Percentiles rank a stretch among this genome's conserved stretches.
These are phyloP conservation scores for Tetramorium bicarinatum DNA, from an alignment of 2,888 invertebrate species.

Conservation along the genomic window DNA sequence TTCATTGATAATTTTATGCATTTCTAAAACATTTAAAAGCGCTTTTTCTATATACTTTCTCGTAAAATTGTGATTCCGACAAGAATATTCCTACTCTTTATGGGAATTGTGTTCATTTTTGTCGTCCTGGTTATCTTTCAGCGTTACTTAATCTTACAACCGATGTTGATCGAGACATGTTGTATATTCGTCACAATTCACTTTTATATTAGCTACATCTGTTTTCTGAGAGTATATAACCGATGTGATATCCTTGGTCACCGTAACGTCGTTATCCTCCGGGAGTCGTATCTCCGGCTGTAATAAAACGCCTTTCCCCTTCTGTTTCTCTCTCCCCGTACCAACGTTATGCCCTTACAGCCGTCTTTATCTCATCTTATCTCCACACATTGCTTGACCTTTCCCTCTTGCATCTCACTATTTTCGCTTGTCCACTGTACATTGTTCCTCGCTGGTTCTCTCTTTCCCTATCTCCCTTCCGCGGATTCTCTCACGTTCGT, in stretches of 20 bases:
- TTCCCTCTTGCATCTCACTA: slow-evolving; percentile 2
- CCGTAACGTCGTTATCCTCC: slow-evolving; percentile 38
- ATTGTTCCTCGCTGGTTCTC: not conserved
- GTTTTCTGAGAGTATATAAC: slow-evolving; percentile 19
- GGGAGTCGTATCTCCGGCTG: slow-evolving; percentile 4
- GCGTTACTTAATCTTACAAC: slow-evolving; percentile 4
- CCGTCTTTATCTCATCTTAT: slow-evolving; percentile 51
- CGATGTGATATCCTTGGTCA: slow-evolving; percentile 4
- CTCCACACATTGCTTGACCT: slow-evolving; percentile 33
- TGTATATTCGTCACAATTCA: not conserved
- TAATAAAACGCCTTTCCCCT: slow-evolving; percentile 29
- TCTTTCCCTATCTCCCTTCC: not conserved
- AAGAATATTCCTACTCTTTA: not conserved
- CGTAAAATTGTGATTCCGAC: not conserved
- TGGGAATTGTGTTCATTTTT: not conserved
- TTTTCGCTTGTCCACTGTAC: slow-evolving; percentile 21
- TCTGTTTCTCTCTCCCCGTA: not conserved
- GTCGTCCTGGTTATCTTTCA: not conserved
- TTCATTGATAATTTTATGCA: not conserved
- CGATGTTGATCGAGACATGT: not conserved
- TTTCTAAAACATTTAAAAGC: not conserved
- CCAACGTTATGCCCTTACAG: not conserved
- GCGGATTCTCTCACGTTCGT: slow-evolving; percentile 60
- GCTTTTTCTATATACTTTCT: not conserved
- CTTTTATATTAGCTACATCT: slow-evolving; percentile 16